phyloP scores from a whole-genome alignment of 2,797 vertebrate species.

The Discoglossus pictus region DNA sequence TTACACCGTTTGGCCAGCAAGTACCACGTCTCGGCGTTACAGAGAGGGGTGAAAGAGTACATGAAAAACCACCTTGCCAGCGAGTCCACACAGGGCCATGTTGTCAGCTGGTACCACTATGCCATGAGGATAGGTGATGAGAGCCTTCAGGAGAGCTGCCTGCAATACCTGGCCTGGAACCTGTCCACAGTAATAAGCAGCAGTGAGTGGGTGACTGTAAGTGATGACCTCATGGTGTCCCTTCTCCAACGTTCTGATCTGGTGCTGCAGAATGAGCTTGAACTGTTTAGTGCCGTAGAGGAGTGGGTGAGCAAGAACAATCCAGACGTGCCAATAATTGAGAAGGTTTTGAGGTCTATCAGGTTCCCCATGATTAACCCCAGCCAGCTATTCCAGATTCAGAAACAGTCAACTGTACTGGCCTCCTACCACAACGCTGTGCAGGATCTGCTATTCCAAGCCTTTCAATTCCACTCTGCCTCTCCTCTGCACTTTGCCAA shows the following conservation, averaged over 20 bases:
- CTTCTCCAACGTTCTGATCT: conserved; percentile 91
- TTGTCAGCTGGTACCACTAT: conserved; percentile 94
- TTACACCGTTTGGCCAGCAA: conserved; percentile 91
- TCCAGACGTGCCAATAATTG: conserved; percentile 71
- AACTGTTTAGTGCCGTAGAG: conserved; percentile 89
- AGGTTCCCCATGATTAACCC: conserved; percentile 93
- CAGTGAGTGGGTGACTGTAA: conserved; percentile 84
- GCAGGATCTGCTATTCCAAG: conserved; percentile 88
- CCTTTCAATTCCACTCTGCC: conserved; percentile 94
- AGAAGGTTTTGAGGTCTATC: conserved; percentile 79
- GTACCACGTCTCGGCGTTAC: conserved; percentile 82
- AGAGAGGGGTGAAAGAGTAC: conserved; percentile 87
- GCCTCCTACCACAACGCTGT: conserved; percentile 75
- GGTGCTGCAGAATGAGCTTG: conserved; percentile 89
- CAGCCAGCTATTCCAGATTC: conserved; percentile 88
- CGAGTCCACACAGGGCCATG: conserved; percentile 85
- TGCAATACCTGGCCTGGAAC: conserved; percentile 96
- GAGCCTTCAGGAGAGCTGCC: conserved; percentile 84
- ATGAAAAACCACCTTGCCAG: conserved; percentile 89
- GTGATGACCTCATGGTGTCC: conserved; percentile 84
- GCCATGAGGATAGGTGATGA: conserved; percentile 80
- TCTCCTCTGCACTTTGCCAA: conserved; percentile 90
- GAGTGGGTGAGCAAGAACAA: conserved; percentile 82
- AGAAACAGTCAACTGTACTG: conserved; percentile 84
- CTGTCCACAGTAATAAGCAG: conserved; percentile 87